Base-by-base conservation (phyloP, 2,888 invertebrate species). In the Zygogramma bicolorata region DNA sequence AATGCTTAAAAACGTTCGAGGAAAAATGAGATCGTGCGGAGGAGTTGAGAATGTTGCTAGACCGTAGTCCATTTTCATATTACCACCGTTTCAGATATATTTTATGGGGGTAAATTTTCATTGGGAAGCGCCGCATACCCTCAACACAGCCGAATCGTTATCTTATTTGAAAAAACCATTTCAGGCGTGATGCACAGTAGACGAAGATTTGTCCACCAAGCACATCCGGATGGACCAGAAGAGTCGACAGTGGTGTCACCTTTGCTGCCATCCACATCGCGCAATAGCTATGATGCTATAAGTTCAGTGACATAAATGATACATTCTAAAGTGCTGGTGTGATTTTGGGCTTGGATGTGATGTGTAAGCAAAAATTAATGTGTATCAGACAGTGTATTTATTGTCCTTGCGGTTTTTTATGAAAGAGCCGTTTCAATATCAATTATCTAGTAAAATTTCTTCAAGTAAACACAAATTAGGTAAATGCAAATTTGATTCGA, bases 141-240 rank as follows among this genome's bases (percentile, higher is more conserved):
- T n/a, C n/a, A n/a, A n/a, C n/a, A n/a, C n/a, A n/a, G n/a, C n/a
- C n/a, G n/a, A n/a, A 29, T 29, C 13, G 10, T 10, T 34, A 29
- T 25, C 13, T 7, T 61, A 40, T n/a, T 15, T 34, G 22, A 13
- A 40, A 25, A 42, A 20, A 38, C 31, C 22, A 42, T 72, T 65
- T 77, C 75, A 90, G 90, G 89, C 89, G 89, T 90, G 90, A 90
- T 90, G 88, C 89, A 89, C 80, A 84, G 84, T 81, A 86, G 85
- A 82, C 85, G 85, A 81, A 79, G 87, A 81, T 81, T 81, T 62
- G 42, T 65, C 34, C 73, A 40, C 40, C 67, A 63, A 46, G 29
- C 75, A 75, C 68, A 73, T 77, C 72, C 74, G 76, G 75, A 77
- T 76, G 74, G 77, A 79, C 71, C 77, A 76, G 75, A 57, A 71